A percentile compares a stretch with the other conserved stretches of the same genome.
Evolutionary conservation across 2,113 vertebrate species (phyloP).

Genomic region (Campylomormyrus tamandua): DNA sequence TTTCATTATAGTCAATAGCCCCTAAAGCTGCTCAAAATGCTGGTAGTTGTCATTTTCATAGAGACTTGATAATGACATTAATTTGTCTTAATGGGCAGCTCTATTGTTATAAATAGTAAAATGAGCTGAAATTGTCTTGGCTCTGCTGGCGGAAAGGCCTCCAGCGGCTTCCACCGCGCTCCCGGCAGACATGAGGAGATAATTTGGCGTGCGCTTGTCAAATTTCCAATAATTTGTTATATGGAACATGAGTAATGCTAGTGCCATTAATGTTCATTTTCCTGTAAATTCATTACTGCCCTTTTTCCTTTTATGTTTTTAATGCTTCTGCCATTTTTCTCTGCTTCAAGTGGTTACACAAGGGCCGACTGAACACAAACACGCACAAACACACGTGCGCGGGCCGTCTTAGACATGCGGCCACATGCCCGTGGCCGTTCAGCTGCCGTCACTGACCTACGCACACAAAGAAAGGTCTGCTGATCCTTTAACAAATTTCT

Average conservation of each 20-base stretch:
- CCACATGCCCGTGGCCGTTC: background rate
- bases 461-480: background rate
- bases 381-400: constrained; percentile 43
- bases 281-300: constrained; percentile 99
- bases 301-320: constrained; percentile 99
- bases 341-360: constrained; percentile 85
- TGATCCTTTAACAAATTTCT: background rate
- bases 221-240: constrained; percentile 99
- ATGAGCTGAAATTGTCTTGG: constrained; percentile 99
- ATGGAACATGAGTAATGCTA: constrained; percentile 99
- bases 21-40: constrained; percentile 97
- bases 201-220: constrained; percentile 99
- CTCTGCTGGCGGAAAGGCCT: constrained; percentile 97
- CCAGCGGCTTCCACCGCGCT: constrained; percentile 85
- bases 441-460: background rate
- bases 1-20: constrained; percentile 99
- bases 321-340: constrained; percentile 89
- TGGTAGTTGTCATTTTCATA: constrained; percentile 99
- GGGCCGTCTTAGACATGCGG: constrained; percentile 32
- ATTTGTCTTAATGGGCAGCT: constrained; percentile 99
- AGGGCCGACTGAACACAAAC: constrained; percentile 75
- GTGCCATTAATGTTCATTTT: constrained; percentile 99
- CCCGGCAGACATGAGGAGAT: constrained; percentile 92
- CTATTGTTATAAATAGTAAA: constrained; percentile 99
- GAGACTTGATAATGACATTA: constrained; percentile 99